phyloP scores from a whole-genome alignment of 2,113 vertebrate species.

The Dasypus novemcinctus region DNA sequence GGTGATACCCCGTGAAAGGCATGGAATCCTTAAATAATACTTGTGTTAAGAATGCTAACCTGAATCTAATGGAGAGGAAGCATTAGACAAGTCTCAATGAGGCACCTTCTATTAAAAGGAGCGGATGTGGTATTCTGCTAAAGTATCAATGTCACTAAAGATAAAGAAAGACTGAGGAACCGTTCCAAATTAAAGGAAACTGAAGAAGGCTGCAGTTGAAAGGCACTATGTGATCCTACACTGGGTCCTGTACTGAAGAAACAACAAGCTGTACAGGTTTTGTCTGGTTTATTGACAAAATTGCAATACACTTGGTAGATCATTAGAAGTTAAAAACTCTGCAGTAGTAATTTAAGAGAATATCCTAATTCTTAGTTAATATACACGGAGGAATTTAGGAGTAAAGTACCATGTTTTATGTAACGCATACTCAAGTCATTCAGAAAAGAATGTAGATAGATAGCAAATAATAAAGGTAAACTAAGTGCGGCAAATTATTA shows the following conservation, averaged over 20 bases:
- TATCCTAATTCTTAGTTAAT: background rate
- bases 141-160: background rate
- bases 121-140: background rate
- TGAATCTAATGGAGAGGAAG: background rate
- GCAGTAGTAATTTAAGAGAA: background rate
- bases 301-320: background rate
- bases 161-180: background rate
- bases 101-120: background rate
- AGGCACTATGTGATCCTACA: background rate
- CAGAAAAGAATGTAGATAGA: background rate
- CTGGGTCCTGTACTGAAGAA: background rate
- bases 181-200: background rate
- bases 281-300: background rate
- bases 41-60: background rate
- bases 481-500: background rate
- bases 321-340: background rate
- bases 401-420: background rate
- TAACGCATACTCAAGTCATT: background rate
- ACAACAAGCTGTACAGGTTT: background rate
- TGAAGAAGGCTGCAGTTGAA: background rate
- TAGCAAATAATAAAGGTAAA: background rate
- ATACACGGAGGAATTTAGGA: background rate
- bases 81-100: background rate
- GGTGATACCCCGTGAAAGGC: background rate
- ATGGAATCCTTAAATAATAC: background rate